Percentiles rank a stretch among this genome's conserved stretches.
Conservation (phyloP, 2,888 invertebrate species). For the Hanleya hanleyi region DNA sequence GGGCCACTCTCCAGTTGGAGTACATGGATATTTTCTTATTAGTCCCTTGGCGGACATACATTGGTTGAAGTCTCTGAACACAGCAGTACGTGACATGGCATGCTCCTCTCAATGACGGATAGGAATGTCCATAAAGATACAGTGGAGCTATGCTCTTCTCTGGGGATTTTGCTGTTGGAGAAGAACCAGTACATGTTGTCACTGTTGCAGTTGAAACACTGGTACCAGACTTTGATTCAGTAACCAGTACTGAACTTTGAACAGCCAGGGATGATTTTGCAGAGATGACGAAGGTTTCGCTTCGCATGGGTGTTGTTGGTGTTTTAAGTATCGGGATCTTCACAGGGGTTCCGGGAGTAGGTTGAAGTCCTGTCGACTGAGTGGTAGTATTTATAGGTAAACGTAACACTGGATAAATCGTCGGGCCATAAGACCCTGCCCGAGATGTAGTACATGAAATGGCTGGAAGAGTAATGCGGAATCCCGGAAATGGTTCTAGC, state of each 20-base stretch:
- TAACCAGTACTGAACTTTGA: not conserved
- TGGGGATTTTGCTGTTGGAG: not conserved
- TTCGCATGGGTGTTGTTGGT: not conserved
- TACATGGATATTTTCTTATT: conserved; percentile 94
- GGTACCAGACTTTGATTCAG: not conserved
- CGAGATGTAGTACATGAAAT: not conserved
- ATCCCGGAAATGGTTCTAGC: not conserved
- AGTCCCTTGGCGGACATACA: conserved; percentile 83
- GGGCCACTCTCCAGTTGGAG: conserved; percentile 83
- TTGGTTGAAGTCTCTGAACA: conserved; percentile 93
- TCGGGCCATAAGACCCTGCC: not conserved
- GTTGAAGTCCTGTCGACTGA: not conserved
- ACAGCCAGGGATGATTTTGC: not conserved
- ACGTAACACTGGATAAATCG: not conserved
- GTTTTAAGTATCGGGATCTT: not conserved
- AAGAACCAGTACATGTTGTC: not conserved
- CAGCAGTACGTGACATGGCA: conserved; percentile 86
- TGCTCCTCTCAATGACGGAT: conserved; percentile 56
- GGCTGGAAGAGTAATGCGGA: conserved; percentile 8
- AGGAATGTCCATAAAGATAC: conserved; percentile 52
- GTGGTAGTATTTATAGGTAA: not conserved
- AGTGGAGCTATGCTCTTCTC: conserved; percentile 8
- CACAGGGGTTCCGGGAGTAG: not conserved
- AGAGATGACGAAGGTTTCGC: not conserved
- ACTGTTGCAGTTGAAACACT: not conserved